Base-by-base conservation (phyloP, 2,797 vertebrate species). In the Pipistrellus nathusii region DNA sequence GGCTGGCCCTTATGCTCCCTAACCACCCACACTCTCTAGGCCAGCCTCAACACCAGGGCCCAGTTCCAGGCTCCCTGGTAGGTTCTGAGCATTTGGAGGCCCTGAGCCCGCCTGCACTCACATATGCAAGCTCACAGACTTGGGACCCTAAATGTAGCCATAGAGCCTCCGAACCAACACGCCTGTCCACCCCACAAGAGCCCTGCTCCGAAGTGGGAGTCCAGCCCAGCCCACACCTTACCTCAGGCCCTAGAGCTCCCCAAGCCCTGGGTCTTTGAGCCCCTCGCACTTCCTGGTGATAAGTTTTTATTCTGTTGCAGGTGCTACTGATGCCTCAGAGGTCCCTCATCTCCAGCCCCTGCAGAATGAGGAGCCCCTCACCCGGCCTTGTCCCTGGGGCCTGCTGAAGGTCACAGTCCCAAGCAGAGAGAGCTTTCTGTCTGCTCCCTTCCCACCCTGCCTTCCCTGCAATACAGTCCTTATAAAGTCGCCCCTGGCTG, bases 391-490 rank as follows among this genome's bases (percentile, higher is more conserved):
- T 14, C 80, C 17, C 35, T 48, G 59, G 57, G 23, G 23, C 25
- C 69, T 53, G 46, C 83, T 62, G 44, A 30, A 2, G 32, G 21
- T 9, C 23, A 21, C 68, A 8, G n/a, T 14, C 14, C 64, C 85
- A 35, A 35, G 75, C 46, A 23, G 21, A 85, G 7, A 44, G 75
- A 25, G 38, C 18, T 8, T 32, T 10, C 68, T 41, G 44, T 30
- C 51, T 14, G 17, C 38, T 17, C 25, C 5, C 11, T 32, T 32
- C 7, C 30, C 14, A 6, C 6, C 41, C 20, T 1, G 6, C 69
- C 30, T 53, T 25, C 46, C 66, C 53, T 78, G 9, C 53, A 96
- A 96, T 96, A 97, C 62, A 96, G 30, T 14, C 18, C 30, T 86
- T 68, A 17, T 27, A 30, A 88, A 75, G 5, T 35, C 25, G 55